Percentiles rank a stretch among this genome's conserved stretches.
These are phyloP conservation scores for Apomyelois bistriatella DNA, from an alignment of 2,888 invertebrate genomes.

Conservation along the genomic window DNA sequence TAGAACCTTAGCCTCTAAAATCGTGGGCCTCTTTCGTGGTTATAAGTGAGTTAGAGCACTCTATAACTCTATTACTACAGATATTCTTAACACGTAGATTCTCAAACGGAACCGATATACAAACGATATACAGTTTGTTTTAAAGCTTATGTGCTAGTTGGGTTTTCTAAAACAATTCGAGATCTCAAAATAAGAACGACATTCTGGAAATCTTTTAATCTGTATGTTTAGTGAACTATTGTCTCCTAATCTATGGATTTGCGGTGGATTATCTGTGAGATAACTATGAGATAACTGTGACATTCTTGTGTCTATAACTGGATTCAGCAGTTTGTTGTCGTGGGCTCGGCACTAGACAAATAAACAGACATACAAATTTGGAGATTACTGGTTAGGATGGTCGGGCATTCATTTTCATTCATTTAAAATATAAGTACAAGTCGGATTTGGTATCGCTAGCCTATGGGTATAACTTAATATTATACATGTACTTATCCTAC, in stretches of 20 bases:
- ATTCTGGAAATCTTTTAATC: background rate
- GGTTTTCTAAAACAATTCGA: background rate
- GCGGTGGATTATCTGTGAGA: background rate
- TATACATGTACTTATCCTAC: too few species aligned
- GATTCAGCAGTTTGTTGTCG: background rate
- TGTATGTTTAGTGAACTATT: background rate
- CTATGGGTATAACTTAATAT: too few species aligned
- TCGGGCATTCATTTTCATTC: too few species aligned
- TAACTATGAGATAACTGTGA: background rate
- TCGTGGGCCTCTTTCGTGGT: background rate
- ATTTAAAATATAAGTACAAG: too few species aligned
- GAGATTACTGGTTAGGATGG: background rate
- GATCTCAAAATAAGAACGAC: background rate
- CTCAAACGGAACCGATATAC: too few species aligned
- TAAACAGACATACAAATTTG: background rate
- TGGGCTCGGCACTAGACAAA: background rate
- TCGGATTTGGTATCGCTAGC: too few species aligned
- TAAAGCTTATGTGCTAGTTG: too few species aligned
- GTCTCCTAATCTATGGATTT: background rate
- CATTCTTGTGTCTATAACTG: background rate
- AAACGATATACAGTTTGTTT: too few species aligned
- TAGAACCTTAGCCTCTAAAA: background rate
- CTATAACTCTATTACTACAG: background rate
- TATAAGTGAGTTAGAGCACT: background rate
- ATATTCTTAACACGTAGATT: background rate